Evolutionary conservation across 1,140 invertebrate species (phyloP), one percentile per base, ranked within the genome.

Genomic region (Pachypeltis micranthus): DNA sequence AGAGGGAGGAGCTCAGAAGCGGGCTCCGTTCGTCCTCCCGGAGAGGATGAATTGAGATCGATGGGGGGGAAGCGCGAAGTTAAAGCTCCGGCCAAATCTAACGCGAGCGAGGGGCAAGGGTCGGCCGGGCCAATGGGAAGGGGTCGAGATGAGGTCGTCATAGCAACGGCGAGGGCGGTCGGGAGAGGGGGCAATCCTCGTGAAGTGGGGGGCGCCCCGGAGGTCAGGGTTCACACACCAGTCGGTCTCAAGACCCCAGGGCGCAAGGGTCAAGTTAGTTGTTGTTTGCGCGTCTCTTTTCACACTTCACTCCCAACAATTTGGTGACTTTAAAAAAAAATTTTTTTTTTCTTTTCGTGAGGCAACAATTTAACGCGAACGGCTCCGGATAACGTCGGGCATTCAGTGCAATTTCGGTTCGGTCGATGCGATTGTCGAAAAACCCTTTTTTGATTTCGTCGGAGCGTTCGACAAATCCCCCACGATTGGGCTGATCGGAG

Each of bases 101-200:
- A 54, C 51, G 57, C 58, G 27, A 57, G 63, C 57, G 44, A 47
- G 56, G 54, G 65, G 23, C 65, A 59, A 51, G 59, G 64, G 55
- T 62, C 61, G 56, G 60, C 44, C 54, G 44, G 57, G 61, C 59
- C 59, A 58, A 58, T 60, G 59, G 61, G 34, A 62, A 59, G 57
- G 27, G 21, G 29, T 27, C 61, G 19, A 23, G 25, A 21, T 19
- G 44, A 16, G 54, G 61, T 63, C 39, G 31, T 29, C 60, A 60
- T 60, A 47, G 44, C 58, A 58, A 59, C 24, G 26, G 19, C 61
- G n/a, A 57, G 28, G 27, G 51, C 23, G 61, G 62, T 54, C 31
- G 51, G 31, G 60, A 16, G 59, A 25, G 60, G 26, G 44, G 44
- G 31, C 62, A 27, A 23, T 54, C 62, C 62, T 55, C 26, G 23